Evolutionary conservation across 2,888 invertebrate species (phyloP), one percentile per base, ranked within the genome.

Genomic region (Balanococcus diminutus): DNA sequence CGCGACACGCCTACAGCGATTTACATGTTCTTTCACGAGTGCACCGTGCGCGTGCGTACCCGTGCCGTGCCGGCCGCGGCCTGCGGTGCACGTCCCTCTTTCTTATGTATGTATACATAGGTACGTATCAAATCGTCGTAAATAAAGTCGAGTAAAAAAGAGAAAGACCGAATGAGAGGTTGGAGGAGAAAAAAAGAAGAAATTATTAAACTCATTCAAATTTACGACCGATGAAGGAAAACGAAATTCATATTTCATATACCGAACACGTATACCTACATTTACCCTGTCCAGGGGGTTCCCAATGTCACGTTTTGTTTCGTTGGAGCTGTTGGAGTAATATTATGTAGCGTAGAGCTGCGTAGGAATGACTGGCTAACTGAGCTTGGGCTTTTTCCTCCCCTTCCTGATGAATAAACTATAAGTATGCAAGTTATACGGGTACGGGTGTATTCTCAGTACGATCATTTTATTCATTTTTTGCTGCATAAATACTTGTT

Each of bases 191-290:
- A 16, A 28, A 82, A 82, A 51, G 51, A 82, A 82, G 51, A 82
- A 82, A 82, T 82, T 46, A 82, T 46, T 82, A 82, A 82, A 82
- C 51, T 51, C 51, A 51, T 82, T 82, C 82, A 28, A 82, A 82
- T 82, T 82, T 82, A 82, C n/a, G 82, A 82, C 31, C 82, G 51
- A 51, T 46, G 82, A 82, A 82, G 82, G 82, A 42, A 82, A 82
- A 82, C 82, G 82, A 82, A 82, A 82, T 82, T 82, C 82, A 82
- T 82, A 82, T 82, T 82, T 82, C 51, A 82, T 82, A 46, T 22
- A 51, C 19, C 36, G n/a, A 31, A 82, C 31, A 51, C 39, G 39
- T 82, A 39, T 51, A 25, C 22, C 9, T 36, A 81, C 16, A n/a
- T 22, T 42, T 14, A 42, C 42, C 14, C 14, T 42, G 25, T 36